Evolutionary conservation across 2,113 vertebrate species (phyloP).

Genomic region (Archilochus colubris): DNA sequence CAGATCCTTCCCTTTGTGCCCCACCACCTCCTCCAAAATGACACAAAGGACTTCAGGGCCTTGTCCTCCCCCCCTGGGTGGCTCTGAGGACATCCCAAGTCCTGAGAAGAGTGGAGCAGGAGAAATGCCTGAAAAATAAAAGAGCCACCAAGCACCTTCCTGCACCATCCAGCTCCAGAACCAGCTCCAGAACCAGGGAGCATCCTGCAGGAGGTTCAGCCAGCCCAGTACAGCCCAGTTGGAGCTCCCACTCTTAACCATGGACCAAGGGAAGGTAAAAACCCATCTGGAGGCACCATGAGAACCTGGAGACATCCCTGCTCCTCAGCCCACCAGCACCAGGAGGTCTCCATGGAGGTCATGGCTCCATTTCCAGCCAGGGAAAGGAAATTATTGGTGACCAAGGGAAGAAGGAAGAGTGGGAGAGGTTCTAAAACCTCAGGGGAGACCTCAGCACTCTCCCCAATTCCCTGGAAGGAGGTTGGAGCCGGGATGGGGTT

Average conservation of each 20-base stretch:
- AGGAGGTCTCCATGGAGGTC: neutral
- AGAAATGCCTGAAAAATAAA: neutral
- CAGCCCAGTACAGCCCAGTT: neutral
- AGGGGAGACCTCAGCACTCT: no score
- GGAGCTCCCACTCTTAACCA: neutral
- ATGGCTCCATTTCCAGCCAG: neutral
- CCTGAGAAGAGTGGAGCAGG: rapidly evolving
- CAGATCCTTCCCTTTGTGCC: neutral
- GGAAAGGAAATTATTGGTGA: neutral
- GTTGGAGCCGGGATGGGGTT: no score
- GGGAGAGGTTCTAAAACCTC: neutral
- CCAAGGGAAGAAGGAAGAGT: neutral
- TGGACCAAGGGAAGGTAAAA: neutral
- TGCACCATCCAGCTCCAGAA: rapidly evolving
- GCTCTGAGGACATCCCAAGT: rapidly evolving
- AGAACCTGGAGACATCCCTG: neutral
- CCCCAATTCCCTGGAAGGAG: no score
- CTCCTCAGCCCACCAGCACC: neutral
- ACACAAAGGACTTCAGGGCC: neutral
- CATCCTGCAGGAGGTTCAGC: neutral
- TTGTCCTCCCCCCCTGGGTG: neutral
- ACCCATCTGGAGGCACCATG: rapidly evolving
- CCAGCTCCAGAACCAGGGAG: neutral
- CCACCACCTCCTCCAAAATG: neutral
- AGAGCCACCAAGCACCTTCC: neutral